Percentiles rank a stretch among this genome's conserved stretches.
phyloP scores from a whole-genome alignment of 2,797 vertebrate genomes.

The Ctenopoma multispine region DNA sequence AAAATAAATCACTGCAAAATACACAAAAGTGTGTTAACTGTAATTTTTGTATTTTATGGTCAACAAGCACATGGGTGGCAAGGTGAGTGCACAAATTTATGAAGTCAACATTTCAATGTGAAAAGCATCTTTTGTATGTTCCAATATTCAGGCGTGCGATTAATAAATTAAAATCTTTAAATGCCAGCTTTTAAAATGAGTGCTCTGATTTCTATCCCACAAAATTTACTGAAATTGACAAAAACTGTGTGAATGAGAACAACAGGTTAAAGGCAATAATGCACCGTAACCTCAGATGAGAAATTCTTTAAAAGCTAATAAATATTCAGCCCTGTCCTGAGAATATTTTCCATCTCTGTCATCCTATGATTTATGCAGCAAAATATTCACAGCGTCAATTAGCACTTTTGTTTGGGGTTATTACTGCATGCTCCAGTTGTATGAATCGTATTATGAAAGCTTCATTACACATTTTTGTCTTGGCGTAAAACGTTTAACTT shows the following conservation, averaged over 20 bases:
- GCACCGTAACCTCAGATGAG: constrained; percentile 31
- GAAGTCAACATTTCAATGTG: not conserved
- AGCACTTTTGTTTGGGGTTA: constrained; percentile 53
- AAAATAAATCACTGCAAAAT: constrained; percentile 13
- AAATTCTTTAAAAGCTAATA: constrained; percentile 13
- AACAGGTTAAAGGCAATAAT: constrained; percentile 20
- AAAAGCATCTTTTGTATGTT: not conserved
- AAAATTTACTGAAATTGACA: constrained; percentile 2
- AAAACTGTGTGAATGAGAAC: not conserved
- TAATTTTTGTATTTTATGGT: not conserved
- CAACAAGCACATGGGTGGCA: constrained; percentile 8
- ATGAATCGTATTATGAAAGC: constrained; percentile 59
- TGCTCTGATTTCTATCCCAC: not conserved
- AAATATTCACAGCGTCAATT: constrained; percentile 67
- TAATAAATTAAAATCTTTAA: not conserved
- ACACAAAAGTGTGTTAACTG: not conserved
- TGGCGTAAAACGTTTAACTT: constrained; percentile 48
- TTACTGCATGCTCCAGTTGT: constrained; percentile 64
- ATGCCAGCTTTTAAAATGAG: not conserved
- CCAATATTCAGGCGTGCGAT: not conserved
- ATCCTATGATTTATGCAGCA: constrained; percentile 30
- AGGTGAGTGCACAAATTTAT: not conserved
- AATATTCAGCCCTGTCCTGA: constrained; percentile 39
- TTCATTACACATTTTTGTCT: constrained; percentile 58
- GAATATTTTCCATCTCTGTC: constrained; percentile 39